Evolutionary conservation across 2,113 vertebrate species (phyloP), one percentile per base, ranked within the genome.

Genomic region (Cnemophilus loriae): DNA sequence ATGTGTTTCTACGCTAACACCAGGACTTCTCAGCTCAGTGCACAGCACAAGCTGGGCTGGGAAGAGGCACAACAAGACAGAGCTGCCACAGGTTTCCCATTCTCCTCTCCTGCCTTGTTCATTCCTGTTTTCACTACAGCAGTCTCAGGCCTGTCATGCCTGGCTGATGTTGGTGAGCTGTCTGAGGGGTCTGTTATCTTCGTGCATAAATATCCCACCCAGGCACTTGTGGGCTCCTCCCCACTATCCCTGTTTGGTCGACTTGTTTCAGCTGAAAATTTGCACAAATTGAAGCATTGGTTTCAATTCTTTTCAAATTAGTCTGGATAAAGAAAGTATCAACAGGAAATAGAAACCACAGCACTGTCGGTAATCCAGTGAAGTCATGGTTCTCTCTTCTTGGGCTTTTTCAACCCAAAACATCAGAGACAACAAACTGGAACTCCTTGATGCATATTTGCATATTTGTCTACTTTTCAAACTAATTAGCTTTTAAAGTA

Each of bases 401-500:
- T 59, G 44, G 44, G 39, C 52, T 83, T 80, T 90, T 93, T 95
- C 59, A 95, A 89, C 61, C 74, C 61, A 80, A 96, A 97, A 85
- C 71, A 69, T 91, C 83, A 81, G 91, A 95, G 79, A 33, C 76
- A 96, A 93, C 84, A 79, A 91, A 68, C 16, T 65, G 81, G 78
- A 89, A 97, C 70, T 89, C 88, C 52, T 84, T 59, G 89, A 88
- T 74, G 61, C 57, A 23, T 73, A 95, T 96, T 96, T 96, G 79
- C 84, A 96, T 46, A 69, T 28, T 86, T 92, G 73, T 94, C 97
- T 97, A 94, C 88, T 97, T 97, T 97, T 96, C 90, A 97, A 67
- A 94, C 71, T 95, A 98, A 98, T 98, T 97, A 97, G 87, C 93
- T 96, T 91, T 93, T 92, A 89, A 95, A 95, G 44, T 42, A 97